Percentiles rank a stretch among this genome's conserved stretches.
Conservation (phyloP, 2,113 vertebrate genomes). For the Boulengeromyrus knoepffleri region DNA sequence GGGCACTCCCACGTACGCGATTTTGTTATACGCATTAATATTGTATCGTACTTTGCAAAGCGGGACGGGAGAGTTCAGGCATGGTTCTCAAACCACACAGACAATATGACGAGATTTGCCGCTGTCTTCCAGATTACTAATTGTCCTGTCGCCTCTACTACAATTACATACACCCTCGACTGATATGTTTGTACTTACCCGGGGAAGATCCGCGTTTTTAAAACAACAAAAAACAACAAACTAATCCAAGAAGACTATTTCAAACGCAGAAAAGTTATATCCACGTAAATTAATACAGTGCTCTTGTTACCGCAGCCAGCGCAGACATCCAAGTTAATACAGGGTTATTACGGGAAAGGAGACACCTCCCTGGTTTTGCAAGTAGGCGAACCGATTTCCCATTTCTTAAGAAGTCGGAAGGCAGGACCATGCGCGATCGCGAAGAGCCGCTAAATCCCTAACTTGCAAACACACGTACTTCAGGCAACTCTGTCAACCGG, state of each 20-base stretch:
- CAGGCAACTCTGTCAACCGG: not conserved
- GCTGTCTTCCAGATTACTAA: not conserved
- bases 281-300: not conserved
- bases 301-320: not conserved
- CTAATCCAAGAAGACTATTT: not conserved
- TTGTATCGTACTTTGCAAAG: not conserved
- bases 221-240: not conserved
- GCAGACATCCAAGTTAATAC: not conserved
- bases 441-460: not conserved
- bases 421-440: not conserved
- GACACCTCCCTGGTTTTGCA: conserved; percentile 1
- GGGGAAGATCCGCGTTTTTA: not conserved
- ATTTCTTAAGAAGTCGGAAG: not conserved
- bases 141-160: not conserved
- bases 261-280: not conserved
- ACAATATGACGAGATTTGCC: not conserved
- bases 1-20: not conserved
- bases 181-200: not conserved
- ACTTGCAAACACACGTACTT: not conserved
- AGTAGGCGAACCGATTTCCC: conserved; percentile 2
- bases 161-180: not conserved
- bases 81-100: not conserved
- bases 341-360: not conserved
- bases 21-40: not conserved
- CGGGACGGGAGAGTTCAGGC: not conserved